Base-by-base conservation (phyloP, 2,797 vertebrate species). In the Artibeus lituratus region DNA sequence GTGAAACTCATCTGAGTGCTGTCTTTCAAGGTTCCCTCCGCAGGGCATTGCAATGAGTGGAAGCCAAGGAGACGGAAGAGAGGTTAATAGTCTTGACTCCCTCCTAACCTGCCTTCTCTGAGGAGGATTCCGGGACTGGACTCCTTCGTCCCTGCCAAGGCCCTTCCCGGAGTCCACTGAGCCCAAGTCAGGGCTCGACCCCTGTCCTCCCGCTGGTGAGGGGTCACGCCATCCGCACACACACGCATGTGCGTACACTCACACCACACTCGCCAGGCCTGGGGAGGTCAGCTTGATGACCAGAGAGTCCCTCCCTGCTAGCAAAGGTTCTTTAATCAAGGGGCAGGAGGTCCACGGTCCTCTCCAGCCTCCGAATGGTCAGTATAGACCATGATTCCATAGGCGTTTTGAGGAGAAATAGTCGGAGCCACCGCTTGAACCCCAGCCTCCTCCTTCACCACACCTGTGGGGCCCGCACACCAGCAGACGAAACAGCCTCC, bases 11-110 rank as follows among this genome's bases (percentile, higher is more conserved):
- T 67, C 57, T 92, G 95, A 93, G 94, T 7, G 1, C 92, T 92
- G 84, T 96, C 93, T 93, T 90, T 91, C 93, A 83, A 86, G 90
- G 6, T 80, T 94, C 35, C 59, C 69, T 90, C 96, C 44, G 1
- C 76, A 72, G 95, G 96, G 90, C 90, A 77, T 44, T 76, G 59
- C 10, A 2, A 88, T 74, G 51, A 39, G 4, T 24, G 32, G 39
- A 55, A 85, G 69, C 73, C 9, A 4, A 35, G 29, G 73, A 11
- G 62, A 51, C 70, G 29, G 12, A 77, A 82, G 32, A 55, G 95
- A 91, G 80, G 82, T 94, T 96, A 97, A 93, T 81, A 89, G 90
- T 57, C 90, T 83, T 73, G 74, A 72, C 49, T 90, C 51, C 74
- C 11, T 55, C 21, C 49, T 87, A 29, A 76, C 77, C n/a, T 21